Base-by-base conservation (phyloP, 2,113 vertebrate genomes). In the Anas platyrhynchos region DNA sequence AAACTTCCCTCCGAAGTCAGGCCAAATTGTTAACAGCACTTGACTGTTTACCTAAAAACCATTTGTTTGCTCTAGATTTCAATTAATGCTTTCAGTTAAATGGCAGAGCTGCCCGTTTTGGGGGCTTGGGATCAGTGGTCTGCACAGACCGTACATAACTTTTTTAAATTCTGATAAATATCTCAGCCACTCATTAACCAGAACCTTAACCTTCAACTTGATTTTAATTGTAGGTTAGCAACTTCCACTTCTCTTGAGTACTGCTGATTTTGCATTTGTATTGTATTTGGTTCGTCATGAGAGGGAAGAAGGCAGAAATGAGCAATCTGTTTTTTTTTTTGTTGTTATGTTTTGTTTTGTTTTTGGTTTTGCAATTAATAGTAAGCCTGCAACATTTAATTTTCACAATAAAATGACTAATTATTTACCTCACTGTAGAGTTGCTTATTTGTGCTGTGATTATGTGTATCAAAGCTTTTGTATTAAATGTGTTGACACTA, bases 401-500 rank as follows among this genome's bases (percentile, higher is more conserved):
- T 93, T 84, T 94, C 54, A 79, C 65, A 96, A 93, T 93, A 93
- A 96, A 97, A 50, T 84, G 22, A 90, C 79, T 78, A 38, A 55
- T 94, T 68, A 91, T 92, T 88, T 74, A 94, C 17, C 38, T 81
- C 14, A 68, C 75, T 58, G 29, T 73, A 32, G 73, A 79, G 44
- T 25, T 88, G 52, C 46, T 88, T 83, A 10, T 82, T 89, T 86
- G 29, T 74, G 41, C 44, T 86, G 27, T 52, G 22, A 75, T 59
- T 77, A 77, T 85, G 31, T 13, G 16, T 8, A 48, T 50, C 2
- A 52, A 66, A 78, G 87, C 56, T 61, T 31, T 3, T 7, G 13
- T 6, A 10, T 73, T 72, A 79, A 65, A 86, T 71, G 9, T 32
- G 46, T 59, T 18, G 32, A 43, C 75, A 21, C 10, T 55, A 16